A percentile compares a stretch with the other conserved stretches of the same genome.
Conservation (phyloP, 2,888 invertebrate species). For the Lasioglossum malachurum region DNA sequence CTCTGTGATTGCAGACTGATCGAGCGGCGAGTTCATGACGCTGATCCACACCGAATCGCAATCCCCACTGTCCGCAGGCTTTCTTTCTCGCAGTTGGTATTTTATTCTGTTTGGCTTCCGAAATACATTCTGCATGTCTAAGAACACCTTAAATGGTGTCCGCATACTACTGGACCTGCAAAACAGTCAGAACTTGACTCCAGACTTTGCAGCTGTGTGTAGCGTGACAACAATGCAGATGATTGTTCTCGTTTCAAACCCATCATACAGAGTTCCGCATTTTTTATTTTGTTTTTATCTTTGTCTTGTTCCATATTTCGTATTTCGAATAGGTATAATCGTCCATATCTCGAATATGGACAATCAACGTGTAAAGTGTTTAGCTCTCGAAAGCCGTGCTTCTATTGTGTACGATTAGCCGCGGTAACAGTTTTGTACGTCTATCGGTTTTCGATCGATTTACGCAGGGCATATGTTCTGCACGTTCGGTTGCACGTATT, state of each 20-base stretch:
- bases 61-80: slow-evolving; percentile 54
- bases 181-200: slow-evolving; percentile 82
- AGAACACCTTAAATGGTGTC: slow-evolving; percentile 78
- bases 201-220: slow-evolving; percentile 59
- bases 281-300: slow-evolving; percentile 18
- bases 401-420: slow-evolving; percentile 12
- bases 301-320: slow-evolving; percentile 40
- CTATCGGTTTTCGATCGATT: slow-evolving; percentile 12
- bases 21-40: slow-evolving; percentile 58
- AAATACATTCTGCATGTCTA: slow-evolving; percentile 76
- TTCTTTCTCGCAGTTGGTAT: slow-evolving; percentile 52
- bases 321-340: slow-evolving; percentile 9
- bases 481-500: slow-evolving; percentile 52
- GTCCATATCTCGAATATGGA: slow-evolving; percentile 33
- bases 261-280: slow-evolving; percentile 34
- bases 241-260: slow-evolving; percentile 50
- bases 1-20: slow-evolving; percentile 57
- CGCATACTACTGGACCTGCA: slow-evolving; percentile 80
- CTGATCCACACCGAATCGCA: slow-evolving; percentile 70
- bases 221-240: slow-evolving; percentile 38
- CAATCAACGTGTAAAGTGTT: slow-evolving; percentile 30
- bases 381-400: slow-evolving; percentile 20
- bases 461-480: slow-evolving; percentile 57
- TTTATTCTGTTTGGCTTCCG: slow-evolving; percentile 72
- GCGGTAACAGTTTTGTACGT: slow-evolving; percentile 3